phyloP scores from a whole-genome alignment of 2,113 vertebrate species.

The Sakesphorus luctuosus region DNA sequence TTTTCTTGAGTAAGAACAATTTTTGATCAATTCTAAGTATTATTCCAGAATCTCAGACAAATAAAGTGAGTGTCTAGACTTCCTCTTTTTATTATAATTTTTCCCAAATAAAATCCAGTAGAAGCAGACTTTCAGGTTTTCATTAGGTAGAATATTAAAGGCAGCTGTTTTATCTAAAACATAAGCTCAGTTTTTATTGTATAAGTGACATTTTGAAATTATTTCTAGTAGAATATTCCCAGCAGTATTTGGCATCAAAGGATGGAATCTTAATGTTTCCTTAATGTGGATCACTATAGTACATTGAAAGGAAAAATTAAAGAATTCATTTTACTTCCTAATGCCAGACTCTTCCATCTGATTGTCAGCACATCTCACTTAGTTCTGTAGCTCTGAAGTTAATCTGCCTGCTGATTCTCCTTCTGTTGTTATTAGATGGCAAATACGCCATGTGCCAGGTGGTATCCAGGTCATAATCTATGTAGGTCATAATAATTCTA shows the following conservation, averaged over 20 bases:
- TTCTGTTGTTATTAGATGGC: conserved; percentile 65
- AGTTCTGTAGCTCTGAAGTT: conserved; percentile 37
- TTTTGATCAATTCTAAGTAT: not conserved
- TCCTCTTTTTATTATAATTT: not conserved
- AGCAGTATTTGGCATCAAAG: conserved; percentile 24
- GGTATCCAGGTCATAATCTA: conserved; percentile 28
- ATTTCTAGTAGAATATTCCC: conserved; percentile 37
- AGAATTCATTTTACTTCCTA: conserved; percentile 22
- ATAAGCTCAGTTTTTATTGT: conserved; percentile 12
- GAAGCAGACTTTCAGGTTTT: not conserved
- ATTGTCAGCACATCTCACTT: conserved; percentile 40
- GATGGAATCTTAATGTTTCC: conserved; percentile 25
- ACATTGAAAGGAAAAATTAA: conserved; percentile 7
- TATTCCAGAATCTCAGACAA: not conserved
- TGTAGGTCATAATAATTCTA: conserved; percentile 14
- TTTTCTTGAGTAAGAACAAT: not conserved
- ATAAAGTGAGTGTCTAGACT: not conserved
- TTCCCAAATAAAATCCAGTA: not conserved
- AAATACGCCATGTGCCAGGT: conserved; percentile 49
- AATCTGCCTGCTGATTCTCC: conserved; percentile 64
- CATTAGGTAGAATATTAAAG: not conserved
- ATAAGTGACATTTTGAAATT: not conserved
- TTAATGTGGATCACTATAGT: not conserved
- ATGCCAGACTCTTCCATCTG: conserved; percentile 56
- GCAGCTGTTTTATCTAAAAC: conserved; percentile 7